Evolutionary conservation across 2,113 vertebrate genomes (phyloP).

Genomic region (Sminthopsis crassicaudata): DNA sequence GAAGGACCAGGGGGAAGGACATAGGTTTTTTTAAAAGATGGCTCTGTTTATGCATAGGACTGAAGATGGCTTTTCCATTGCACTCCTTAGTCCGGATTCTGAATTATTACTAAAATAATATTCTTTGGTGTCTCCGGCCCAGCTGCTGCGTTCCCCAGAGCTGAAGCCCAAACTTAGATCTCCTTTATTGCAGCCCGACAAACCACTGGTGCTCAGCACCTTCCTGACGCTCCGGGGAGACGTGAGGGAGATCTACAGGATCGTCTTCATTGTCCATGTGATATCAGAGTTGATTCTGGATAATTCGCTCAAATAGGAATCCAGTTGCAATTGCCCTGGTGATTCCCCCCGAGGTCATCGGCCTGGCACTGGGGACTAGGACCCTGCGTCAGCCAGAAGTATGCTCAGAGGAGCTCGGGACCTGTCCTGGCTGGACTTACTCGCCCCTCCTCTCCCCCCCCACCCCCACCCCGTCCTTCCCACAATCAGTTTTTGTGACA

Average conservation of each 20-base stretch:
- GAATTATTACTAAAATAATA: not conserved
- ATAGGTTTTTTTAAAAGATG: not conserved
- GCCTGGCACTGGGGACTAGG: accelerated
- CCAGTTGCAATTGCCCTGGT: not conserved
- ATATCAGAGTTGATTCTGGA: slow-evolving; percentile 58
- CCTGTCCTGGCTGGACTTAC: not conserved
- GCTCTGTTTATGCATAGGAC: not conserved
- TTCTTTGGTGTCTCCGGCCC: not conserved
- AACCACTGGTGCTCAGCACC: slow-evolving; percentile 83
- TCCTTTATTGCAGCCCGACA: slow-evolving; percentile 83
- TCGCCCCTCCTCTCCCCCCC: too few species aligned
- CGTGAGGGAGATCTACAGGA: slow-evolving; percentile 85
- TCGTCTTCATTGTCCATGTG: slow-evolving; percentile 80
- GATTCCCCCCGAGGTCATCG: not conserved
- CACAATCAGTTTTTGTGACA: not conserved
- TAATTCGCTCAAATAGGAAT: too few species aligned
- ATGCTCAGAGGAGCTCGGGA: not conserved
- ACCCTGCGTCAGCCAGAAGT: not conserved
- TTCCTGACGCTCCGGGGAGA: slow-evolving; percentile 88
- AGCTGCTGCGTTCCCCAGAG: not conserved
- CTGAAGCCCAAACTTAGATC: not conserved
- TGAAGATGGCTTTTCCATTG: not conserved
- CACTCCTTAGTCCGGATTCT: not conserved
- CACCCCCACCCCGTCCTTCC: not conserved
- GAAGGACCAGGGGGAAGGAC: not conserved